Conservation (phyloP, 1,140 invertebrate genomes). For the Rhopalosiphum padi region DNA sequence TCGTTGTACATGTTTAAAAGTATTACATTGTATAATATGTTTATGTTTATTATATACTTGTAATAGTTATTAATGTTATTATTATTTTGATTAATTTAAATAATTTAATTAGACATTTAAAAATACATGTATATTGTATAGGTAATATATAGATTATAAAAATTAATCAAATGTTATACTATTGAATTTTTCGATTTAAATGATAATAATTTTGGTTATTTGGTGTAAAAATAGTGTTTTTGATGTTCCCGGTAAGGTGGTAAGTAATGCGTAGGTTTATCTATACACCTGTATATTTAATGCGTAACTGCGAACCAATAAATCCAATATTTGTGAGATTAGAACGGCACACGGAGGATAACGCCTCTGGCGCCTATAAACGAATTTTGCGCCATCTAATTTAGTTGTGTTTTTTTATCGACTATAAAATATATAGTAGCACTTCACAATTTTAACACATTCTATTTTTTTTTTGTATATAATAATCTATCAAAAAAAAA, state of each 20-base stretch:
- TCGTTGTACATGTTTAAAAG: no score
- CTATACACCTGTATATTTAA: conserved; percentile 23
- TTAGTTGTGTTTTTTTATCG: not conserved
- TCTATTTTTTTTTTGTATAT: not conserved
- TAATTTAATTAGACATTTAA: not conserved
- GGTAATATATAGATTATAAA: not conserved
- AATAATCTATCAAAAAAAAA: not conserved
- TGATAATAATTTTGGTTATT: not conserved
- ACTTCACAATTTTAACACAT: not conserved
- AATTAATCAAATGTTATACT: not conserved
- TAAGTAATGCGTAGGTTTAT: not conserved
- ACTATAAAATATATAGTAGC: conserved; percentile 1
- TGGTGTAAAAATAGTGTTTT: not conserved
- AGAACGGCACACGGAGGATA: not conserved
- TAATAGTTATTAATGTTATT: not conserved
- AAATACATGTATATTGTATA: not conserved
- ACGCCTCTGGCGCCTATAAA: conserved; percentile 31
- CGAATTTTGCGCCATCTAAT: conserved; percentile 46
- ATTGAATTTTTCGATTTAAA: not conserved
- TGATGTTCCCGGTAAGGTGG: not conserved
- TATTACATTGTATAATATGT: no score
- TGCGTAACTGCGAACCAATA: conserved; percentile 52
- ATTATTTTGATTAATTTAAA: not conserved
- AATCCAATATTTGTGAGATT: conserved; percentile 50
- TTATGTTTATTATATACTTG: not conserved